Percentiles rank a stretch among this genome's conserved stretches.
These are phyloP conservation scores for Amphiprion clarkii DNA, from an alignment of 2,797 vertebrate genomes.

Conservation along the genomic window DNA sequence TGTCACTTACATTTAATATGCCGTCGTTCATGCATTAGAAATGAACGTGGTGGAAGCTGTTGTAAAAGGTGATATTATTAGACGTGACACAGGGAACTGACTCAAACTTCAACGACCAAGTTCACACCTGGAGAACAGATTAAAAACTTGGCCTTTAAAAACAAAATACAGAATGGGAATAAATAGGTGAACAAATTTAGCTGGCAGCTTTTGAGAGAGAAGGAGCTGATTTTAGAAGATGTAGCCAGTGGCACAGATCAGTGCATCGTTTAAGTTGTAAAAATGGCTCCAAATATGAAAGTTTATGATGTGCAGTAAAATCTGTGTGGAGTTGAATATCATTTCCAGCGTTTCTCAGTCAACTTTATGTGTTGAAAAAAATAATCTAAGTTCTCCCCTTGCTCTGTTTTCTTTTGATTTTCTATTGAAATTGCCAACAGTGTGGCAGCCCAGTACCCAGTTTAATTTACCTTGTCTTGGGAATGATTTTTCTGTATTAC, in stretches of 20 bases:
- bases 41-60: conserved; percentile 61
- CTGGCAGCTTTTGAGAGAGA: not conserved
- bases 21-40: conserved; percentile 75
- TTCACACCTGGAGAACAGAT: conserved; percentile 49
- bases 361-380: conserved; percentile 26
- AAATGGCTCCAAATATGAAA: conserved; percentile 26
- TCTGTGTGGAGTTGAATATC: conserved; percentile 24
- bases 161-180: conserved; percentile 20
- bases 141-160: conserved; percentile 27
- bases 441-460: conserved; percentile 66
- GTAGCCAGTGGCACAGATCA: not conserved
- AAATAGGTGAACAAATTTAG: conserved; percentile 22
- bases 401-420: conserved; percentile 41
- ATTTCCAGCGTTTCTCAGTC: conserved; percentile 42
- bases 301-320: conserved; percentile 55
- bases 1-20: conserved; percentile 73
- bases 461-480: conserved; percentile 80
- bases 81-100: conserved; percentile 52
- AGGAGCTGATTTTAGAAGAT: conserved; percentile 6
- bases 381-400: not conserved
- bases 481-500: conserved; percentile 85
- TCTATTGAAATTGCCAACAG: conserved; percentile 52
- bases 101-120: conserved; percentile 53
- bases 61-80: conserved; percentile 67
- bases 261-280: not conserved